A percentile compares a stretch with the other conserved stretches of the same genome.
phyloP scores from a whole-genome alignment of 2,797 vertebrate genomes.

The Falco berigora region DNA sequence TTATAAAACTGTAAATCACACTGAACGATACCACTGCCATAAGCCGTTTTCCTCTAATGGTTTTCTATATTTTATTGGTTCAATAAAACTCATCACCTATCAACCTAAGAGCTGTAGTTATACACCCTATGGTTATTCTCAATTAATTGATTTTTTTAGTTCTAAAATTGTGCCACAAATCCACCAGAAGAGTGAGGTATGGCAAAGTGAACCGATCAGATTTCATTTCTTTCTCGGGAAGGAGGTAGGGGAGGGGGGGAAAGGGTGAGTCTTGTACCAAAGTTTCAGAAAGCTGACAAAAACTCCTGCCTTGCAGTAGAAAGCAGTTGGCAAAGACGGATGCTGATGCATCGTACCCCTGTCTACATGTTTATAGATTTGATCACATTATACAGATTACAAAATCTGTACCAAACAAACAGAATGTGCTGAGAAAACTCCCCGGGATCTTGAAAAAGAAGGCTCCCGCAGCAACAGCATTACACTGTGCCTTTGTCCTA shows the following conservation, averaged over 20 bases:
- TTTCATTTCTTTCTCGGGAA: background rate
- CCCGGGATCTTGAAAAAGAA: background rate
- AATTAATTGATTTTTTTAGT: background rate
- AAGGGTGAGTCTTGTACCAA: background rate
- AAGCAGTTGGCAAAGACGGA: background rate
- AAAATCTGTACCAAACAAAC: background rate
- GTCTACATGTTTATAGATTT: background rate
- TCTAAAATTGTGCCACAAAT: background rate
- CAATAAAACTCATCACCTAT: slow-evolving; percentile 40
- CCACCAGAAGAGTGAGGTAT: background rate
- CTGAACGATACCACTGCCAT: background rate
- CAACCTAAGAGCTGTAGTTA: background rate
- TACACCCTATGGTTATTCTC: background rate
- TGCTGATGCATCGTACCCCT: background rate
- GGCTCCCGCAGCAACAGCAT: background rate
- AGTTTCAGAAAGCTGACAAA: background rate
- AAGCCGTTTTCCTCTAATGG: background rate
- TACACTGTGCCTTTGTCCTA: background rate
- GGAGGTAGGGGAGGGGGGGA: background rate
- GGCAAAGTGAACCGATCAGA: background rate
- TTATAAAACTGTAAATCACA: slow-evolving; percentile 48
- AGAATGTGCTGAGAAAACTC: background rate
- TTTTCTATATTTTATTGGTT: slow-evolving; percentile 26
- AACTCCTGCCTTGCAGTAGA: background rate
- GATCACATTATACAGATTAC: background rate